Evolutionary conservation across 2,797 vertebrate genomes (phyloP).

Genomic region (Leptodactylus fallax): DNA sequence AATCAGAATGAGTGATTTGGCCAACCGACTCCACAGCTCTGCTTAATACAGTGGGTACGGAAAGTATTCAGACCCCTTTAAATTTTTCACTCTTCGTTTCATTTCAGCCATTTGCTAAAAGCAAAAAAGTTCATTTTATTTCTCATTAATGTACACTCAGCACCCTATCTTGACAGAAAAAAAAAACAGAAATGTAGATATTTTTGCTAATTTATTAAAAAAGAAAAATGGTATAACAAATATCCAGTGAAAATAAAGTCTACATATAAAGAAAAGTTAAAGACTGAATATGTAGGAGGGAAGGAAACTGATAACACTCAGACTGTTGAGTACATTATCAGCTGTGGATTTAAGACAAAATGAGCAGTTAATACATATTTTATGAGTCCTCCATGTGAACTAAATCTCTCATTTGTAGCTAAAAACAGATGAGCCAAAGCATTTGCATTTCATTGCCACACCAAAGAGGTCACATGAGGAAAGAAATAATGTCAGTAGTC

Average conservation of each 20-base stretch:
- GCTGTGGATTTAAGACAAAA: slow-evolving; percentile 44
- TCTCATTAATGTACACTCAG: no score
- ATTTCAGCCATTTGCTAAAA: no score
- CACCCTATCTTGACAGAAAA: no score
- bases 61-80: no score
- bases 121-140: no score
- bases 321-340: slow-evolving; percentile 43
- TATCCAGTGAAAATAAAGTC: not conserved
- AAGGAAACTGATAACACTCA: not conserved
- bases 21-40: no score
- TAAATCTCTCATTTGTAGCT: slow-evolving; percentile 60
- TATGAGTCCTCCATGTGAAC: slow-evolving; percentile 57
- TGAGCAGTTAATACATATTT: slow-evolving; percentile 60
- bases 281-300: not conserved
- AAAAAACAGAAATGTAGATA: no score
- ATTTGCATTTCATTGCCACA: slow-evolving; percentile 57
- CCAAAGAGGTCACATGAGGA: slow-evolving; percentile 55
- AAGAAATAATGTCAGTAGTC: slow-evolving; percentile 50
- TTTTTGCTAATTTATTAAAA: no score
- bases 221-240: no score
- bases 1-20: no score
- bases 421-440: slow-evolving; percentile 50
- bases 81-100: no score
- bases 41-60: no score
- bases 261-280: not conserved